phyloP scores from a whole-genome alignment of 2,113 vertebrate genomes.

The Pongo pygmaeus region DNA sequence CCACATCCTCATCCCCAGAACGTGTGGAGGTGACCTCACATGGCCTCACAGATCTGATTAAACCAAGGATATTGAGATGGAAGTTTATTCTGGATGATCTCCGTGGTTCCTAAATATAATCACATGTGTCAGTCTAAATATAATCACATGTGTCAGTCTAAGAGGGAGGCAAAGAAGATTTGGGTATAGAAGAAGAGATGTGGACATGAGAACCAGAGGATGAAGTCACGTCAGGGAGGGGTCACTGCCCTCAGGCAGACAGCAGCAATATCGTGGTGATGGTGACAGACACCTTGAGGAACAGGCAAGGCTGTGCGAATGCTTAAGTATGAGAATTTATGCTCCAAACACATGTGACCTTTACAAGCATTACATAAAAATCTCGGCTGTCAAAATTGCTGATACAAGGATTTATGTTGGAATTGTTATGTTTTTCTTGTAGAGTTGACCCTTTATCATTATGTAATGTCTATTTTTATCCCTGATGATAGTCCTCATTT shows the following conservation, averaged over 20 bases:
- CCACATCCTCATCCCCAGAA: background rate
- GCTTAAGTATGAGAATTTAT: accelerated
- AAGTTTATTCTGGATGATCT: background rate
- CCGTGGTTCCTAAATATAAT: accelerated
- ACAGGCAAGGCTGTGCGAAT: background rate
- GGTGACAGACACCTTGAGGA: accelerated
- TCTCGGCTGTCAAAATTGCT: too few relatives aligned
- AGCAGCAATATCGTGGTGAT: accelerated
- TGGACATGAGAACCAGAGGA: background rate
- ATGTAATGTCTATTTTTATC: background rate
- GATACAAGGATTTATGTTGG: background rate
- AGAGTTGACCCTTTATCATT: background rate
- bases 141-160: accelerated
- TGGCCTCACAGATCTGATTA: background rate
- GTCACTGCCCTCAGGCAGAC: background rate
- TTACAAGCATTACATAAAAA: background rate
- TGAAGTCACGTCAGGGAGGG: too few relatives aligned
- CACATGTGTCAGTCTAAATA: too few relatives aligned
- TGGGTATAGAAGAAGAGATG: background rate
- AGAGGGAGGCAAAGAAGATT: too few relatives aligned
- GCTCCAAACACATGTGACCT: too few relatives aligned
- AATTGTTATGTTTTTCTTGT: background rate
- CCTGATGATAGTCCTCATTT: background rate
- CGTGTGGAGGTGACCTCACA: background rate
- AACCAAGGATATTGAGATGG: too few relatives aligned